phyloP scores from a whole-genome alignment of 2,888 invertebrate species.

The Labia minor region DNA sequence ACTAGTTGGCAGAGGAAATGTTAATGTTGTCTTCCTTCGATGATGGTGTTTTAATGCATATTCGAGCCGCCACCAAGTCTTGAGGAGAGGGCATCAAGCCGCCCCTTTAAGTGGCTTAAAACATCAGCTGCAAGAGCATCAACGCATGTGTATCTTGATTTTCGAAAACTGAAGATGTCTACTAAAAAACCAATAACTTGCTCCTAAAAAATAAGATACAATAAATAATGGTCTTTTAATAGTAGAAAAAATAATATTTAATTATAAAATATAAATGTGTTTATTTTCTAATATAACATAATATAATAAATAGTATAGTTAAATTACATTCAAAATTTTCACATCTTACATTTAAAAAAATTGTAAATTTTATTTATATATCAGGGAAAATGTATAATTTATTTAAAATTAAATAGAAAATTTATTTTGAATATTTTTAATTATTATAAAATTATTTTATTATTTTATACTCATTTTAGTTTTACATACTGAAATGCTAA shows the following conservation, averaged over 20 bases:
- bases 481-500: no score
- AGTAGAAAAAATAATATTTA: no score
- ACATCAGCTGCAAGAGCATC: slow-evolving; percentile 83
- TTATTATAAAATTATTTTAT: no score
- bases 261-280: no score
- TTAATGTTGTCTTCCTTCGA: background rate
- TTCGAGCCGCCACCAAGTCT: background rate
- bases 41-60: background rate
- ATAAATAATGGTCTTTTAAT: slow-evolving; percentile 17
- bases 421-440: no score
- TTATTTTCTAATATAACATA: no score
- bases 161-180: slow-evolving; percentile 88
- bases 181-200: slow-evolving; percentile 79
- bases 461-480: no score
- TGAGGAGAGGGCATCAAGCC: slow-evolving; percentile 43
- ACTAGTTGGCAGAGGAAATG: background rate
- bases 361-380: no score
- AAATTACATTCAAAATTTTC: no score
- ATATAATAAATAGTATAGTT: background rate
- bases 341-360: no score
- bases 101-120: slow-evolving; percentile 56
- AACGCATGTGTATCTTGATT: slow-evolving; percentile 74
- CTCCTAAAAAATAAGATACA: slow-evolving; percentile 47
- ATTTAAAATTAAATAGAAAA: no score
- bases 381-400: no score